Evolutionary conservation across 2,113 vertebrate species (phyloP), one percentile per base, ranked within the genome.

Genomic region (Pungitius pungitius): DNA sequence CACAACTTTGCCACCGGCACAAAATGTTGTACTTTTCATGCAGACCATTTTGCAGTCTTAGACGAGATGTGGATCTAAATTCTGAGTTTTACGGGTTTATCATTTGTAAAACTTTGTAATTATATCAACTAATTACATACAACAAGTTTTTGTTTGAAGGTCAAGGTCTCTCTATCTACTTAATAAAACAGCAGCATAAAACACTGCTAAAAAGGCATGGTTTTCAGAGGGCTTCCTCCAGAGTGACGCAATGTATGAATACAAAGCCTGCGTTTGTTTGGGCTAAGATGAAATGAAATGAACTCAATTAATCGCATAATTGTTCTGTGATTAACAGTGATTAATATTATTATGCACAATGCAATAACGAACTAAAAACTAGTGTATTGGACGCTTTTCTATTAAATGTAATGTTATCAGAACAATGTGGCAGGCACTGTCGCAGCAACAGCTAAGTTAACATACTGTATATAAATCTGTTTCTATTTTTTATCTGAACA

Each of bases 1-100:
- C 61, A 72, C 39, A 45, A 47, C n/a, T 73, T 68, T 39, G 13
- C 52, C 42, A 7, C n/a, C 74, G 69, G 62, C 77, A 57, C 17
- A 45, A 47, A 61, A 63, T 11, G 24, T 15, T 24, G 18, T 24
- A 26, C 10, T 24, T 82, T 51, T 30, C 27, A 30, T 37, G 52
- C 18, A 43, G 13, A 18, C 22, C 49, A 45, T 55, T 60, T 15
- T 57, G n/a, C 1, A 45, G 14, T 20, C 15, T 35, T 27, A 7
- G 42, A 63, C 42, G 27, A 22, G 40, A 49, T 20, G 9, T 26
- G 26, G 43, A 51, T 73, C 24, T 40, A 8, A 6, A 24, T 69
- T 72, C 52, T 17, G 42, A n/a, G 24, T 24, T 66, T 22, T 66
- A 1, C 40, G 15, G 22, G 68, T 66, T 58, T 5, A 69, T 79